Percentiles rank a stretch among this genome's conserved stretches.
phyloP scores from a whole-genome alignment of 2,113 vertebrate genomes.

The Bufo bufo region DNA sequence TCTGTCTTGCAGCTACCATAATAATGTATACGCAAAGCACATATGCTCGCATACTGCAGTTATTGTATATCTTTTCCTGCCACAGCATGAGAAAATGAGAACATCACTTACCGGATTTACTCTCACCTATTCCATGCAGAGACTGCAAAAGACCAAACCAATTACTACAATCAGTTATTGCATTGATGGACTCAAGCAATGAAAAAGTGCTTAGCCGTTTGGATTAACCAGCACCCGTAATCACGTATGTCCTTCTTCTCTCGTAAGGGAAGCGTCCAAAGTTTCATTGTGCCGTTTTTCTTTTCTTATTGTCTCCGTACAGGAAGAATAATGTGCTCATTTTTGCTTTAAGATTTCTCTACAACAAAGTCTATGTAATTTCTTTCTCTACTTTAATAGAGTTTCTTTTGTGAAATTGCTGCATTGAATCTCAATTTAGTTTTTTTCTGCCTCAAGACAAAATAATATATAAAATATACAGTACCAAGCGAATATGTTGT shows the following conservation, averaged over 20 bases:
- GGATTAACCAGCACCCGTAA: slow-evolving; percentile 1
- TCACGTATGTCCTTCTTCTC: slow-evolving; percentile 13
- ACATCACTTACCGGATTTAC: slow-evolving; percentile 21
- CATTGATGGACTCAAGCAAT: slow-evolving; percentile 20
- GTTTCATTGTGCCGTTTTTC: slow-evolving; percentile 8
- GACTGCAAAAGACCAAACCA: slow-evolving; percentile 22
- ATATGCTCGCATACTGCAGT: slow-evolving; percentile 14
- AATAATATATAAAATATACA: slow-evolving; percentile 34
- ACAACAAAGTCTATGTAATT: slow-evolving; percentile 16
- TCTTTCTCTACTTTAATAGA: slow-evolving; percentile 39
- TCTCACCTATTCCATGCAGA: not conserved
- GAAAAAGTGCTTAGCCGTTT: slow-evolving; percentile 27
- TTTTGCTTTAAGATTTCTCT: slow-evolving; percentile 42
- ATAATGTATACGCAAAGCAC: not conserved
- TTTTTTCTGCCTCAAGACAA: slow-evolving; percentile 40
- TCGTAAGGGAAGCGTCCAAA: not conserved
- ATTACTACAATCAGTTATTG: slow-evolving; percentile 33
- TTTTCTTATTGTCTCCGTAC: not conserved
- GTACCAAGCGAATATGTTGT: not conserved
- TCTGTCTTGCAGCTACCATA: not conserved
- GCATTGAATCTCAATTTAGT: slow-evolving; percentile 35
- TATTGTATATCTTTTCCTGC: slow-evolving; percentile 16
- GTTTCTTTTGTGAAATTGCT: slow-evolving; percentile 42
- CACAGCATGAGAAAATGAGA: slow-evolving; percentile 20
- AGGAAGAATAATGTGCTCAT: slow-evolving; percentile 42